Evolutionary conservation across 1,140 invertebrate species (phyloP).

Genomic region (Euborellia annulipes): DNA sequence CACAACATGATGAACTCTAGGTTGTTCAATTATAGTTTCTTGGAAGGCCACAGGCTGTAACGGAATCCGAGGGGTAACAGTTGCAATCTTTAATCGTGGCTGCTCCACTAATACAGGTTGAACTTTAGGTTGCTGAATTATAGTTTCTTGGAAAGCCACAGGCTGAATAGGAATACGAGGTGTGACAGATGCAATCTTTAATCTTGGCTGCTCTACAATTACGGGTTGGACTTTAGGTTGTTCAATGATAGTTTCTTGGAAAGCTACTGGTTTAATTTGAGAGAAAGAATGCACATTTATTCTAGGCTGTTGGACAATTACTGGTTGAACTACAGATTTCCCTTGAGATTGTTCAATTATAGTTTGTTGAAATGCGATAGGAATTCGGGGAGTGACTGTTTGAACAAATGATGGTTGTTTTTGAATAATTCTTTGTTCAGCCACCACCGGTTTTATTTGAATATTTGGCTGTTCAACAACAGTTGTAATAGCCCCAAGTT

Average conservation of each 20-base stretch:
- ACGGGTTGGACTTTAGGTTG: not conserved
- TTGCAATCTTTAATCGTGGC: not conserved
- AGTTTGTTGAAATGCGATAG: too few relatives aligned
- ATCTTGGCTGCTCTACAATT: not conserved
- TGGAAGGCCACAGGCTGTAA: not conserved
- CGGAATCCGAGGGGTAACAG: not conserved
- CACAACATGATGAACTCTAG: not conserved
- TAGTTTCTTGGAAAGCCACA: not conserved
- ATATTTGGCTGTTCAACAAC: too few relatives aligned
- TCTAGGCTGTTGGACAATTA: not conserved
- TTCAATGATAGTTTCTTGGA: not conserved
- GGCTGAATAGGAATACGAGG: not conserved
- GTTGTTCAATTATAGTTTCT: not conserved
- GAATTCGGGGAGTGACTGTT: not conserved
- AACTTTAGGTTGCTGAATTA: not conserved
- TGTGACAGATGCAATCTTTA: not conserved
- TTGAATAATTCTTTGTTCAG: too few relatives aligned
- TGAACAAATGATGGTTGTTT: slow-evolving; percentile 3
- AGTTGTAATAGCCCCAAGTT: too few relatives aligned
- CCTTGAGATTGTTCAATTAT: too few relatives aligned
- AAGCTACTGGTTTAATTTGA: too few relatives aligned
- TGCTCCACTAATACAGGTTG: not conserved
- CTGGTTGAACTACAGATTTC: too few relatives aligned
- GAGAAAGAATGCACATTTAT: too few relatives aligned
- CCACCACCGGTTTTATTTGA: too few relatives aligned